These are phyloP conservation scores for Spheniscus mendiculus DNA, from an alignment of 2,113 vertebrate species.

Conservation along the genomic window DNA sequence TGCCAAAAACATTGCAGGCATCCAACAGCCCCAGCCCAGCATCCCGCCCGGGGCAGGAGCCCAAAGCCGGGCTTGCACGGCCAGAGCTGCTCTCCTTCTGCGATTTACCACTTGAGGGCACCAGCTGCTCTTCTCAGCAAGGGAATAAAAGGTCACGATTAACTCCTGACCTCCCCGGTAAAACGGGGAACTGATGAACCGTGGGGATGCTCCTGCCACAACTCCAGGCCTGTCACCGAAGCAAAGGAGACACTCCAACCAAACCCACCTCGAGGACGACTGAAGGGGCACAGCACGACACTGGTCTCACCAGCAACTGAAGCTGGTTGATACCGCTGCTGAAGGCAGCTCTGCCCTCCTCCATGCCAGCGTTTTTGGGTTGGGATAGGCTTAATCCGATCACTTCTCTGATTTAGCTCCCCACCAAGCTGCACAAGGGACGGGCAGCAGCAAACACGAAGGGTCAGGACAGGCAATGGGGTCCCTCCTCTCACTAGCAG, in stretches of 20 bases:
- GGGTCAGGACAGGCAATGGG: background rate
- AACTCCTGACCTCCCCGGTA: background rate
- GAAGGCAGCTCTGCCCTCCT: background rate
- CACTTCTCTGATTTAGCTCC: background rate
- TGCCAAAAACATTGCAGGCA: accelerated
- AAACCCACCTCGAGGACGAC: background rate
- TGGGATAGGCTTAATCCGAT: background rate
- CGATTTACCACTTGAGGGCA: slow-evolving; percentile 63
- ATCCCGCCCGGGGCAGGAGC: background rate
- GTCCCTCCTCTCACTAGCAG: background rate
- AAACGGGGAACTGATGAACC: accelerated
- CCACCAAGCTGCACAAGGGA: accelerated
- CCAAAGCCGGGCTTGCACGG: background rate
- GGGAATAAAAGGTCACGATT: slow-evolving; percentile 53
- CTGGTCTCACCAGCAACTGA: background rate
- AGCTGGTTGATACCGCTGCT: background rate
- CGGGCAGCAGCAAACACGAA: background rate
- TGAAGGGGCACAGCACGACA: accelerated
- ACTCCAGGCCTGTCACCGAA: background rate
- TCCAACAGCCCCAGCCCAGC: background rate
- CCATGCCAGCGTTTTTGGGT: background rate
- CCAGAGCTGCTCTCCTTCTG: background rate
- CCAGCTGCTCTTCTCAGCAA: slow-evolving; percentile 46
- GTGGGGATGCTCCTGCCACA: background rate
- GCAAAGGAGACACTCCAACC: background rate